phyloP scores from a whole-genome alignment of 2,888 invertebrate genomes.

The Chrysolina haemoptera region DNA sequence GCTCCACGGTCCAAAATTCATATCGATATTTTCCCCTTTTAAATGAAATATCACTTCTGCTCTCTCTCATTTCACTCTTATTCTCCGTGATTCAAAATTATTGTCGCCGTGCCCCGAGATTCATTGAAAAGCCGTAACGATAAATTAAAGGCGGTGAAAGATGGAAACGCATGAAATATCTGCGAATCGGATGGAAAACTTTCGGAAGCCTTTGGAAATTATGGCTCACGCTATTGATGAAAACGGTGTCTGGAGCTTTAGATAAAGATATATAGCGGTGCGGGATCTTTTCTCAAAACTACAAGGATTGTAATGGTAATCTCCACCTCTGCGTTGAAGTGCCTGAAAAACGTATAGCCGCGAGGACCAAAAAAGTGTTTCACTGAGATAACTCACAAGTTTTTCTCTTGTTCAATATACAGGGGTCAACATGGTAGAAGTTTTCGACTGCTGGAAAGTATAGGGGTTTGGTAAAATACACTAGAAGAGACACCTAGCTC shows the following conservation, averaged over 20 bases:
- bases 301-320: constrained; percentile 3
- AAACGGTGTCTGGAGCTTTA: constrained; percentile 1
- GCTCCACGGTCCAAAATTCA: not conserved
- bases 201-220: not conserved
- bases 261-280: constrained; percentile 7
- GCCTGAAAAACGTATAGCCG: not conserved
- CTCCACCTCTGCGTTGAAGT: not conserved
- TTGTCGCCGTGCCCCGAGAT: not conserved
- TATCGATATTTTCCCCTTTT: not conserved
- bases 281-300: not conserved
- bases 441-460: too few species aligned
- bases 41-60: not conserved
- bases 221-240: constrained; percentile 16
- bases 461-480: too few species aligned
- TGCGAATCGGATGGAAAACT: constrained; percentile 19
- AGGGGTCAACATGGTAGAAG: too few species aligned
- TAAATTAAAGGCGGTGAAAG: constrained; percentile 13
- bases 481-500: too few species aligned
- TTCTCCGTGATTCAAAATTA: constrained; percentile 4
- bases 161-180: constrained; percentile 16
- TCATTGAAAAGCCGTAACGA: constrained; percentile 3
- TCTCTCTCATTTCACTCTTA: not conserved
- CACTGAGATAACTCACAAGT: too few species aligned
- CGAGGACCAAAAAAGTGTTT: not conserved
- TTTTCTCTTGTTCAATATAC: too few species aligned